Percentiles rank a stretch among this genome's conserved stretches.
Conservation (phyloP, 2,888 invertebrate species). For the Scelioninae gen. 2 region DNA sequence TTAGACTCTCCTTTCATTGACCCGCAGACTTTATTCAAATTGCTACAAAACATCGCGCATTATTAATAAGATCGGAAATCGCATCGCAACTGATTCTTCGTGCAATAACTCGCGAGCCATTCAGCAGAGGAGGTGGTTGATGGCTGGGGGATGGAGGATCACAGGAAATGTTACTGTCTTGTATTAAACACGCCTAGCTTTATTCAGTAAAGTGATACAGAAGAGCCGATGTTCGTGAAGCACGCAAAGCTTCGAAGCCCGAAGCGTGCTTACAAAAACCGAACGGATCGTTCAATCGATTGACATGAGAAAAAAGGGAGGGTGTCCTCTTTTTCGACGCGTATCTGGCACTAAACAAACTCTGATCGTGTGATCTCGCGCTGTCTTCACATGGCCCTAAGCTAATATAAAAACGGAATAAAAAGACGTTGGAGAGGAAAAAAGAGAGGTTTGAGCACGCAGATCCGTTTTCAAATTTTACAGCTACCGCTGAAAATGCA, state of each 20-base stretch:
- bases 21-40: no score
- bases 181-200: slow-evolving; percentile 75
- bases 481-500: neutral
- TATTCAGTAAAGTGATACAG: slow-evolving; percentile 74
- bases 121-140: neutral
- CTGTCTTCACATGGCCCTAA: slow-evolving; percentile 21
- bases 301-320: slow-evolving; percentile 49
- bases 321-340: slow-evolving; percentile 12
- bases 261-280: slow-evolving; percentile 60
- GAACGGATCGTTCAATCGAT: slow-evolving; percentile 27
- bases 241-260: slow-evolving; percentile 68
- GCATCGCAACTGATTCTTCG: slow-evolving; percentile 12
- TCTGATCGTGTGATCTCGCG: slow-evolving; percentile 24
- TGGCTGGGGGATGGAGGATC: slow-evolving; percentile 28
- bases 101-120: neutral
- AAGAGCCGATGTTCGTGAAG: slow-evolving; percentile 71
- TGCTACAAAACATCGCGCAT: no score
- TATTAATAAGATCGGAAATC: no score
- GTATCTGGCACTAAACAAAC: slow-evolving; percentile 35
- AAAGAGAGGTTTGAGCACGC: slow-evolving; percentile 43
- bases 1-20: no score
- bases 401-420: slow-evolving; percentile 39
- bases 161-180: slow-evolving; percentile 60
- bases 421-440: neutral
- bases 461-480: neutral